Evolutionary conservation across 2,113 vertebrate species (phyloP), one percentile per base, ranked within the genome.

Genomic region (Tragelaphus buxtoni): DNA sequence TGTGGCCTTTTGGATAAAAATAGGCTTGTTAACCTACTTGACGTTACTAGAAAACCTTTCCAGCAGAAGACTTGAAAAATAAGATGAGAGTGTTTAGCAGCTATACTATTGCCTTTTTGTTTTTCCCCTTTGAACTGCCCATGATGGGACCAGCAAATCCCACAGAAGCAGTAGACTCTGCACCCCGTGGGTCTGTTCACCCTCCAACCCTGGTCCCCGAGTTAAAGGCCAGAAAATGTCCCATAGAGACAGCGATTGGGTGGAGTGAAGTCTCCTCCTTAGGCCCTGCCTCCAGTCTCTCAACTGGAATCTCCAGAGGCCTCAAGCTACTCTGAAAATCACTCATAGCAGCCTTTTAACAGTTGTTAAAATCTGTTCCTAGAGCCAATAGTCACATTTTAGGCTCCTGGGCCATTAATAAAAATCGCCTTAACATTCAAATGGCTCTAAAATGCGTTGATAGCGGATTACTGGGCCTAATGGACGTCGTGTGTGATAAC

Each of bases 391-490:
- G 98, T 98, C 98, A 98, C 97, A 98, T 98, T 97, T 98, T 97
- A 98, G 98, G 96, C 98, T 98, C 98, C 98, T 95, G 96, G 96
- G 90, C 98, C 98, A 99, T 99, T 99, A 99, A 98, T 98, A 99
- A 99, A 99, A 99, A 99, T 99, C 98, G 99, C 97, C 98, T 98
- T 99, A 98, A 98, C 69, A 98, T 97, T 98, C 97, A 98, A 99
- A 99, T 98, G 96, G 98, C 92, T 98, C 98, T 98, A 95, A 98
- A 98, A 98, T 96, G 98, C 98, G 94, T 97, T 97, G 98, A 97
- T 97, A 98, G 98, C 51, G 97, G 99, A 99, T 99, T 99, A 99
- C 93, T 74, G 83, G 92, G 97, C 98, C 98, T 99, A 99, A 99
- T 99, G 98, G 98, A 97, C 97, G 94, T 86, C 87, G 80, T 95